A percentile compares a stretch with the other conserved stretches of the same genome.
Conservation (phyloP, 2,888 invertebrate species). For the Keiferia lycopersicella region DNA sequence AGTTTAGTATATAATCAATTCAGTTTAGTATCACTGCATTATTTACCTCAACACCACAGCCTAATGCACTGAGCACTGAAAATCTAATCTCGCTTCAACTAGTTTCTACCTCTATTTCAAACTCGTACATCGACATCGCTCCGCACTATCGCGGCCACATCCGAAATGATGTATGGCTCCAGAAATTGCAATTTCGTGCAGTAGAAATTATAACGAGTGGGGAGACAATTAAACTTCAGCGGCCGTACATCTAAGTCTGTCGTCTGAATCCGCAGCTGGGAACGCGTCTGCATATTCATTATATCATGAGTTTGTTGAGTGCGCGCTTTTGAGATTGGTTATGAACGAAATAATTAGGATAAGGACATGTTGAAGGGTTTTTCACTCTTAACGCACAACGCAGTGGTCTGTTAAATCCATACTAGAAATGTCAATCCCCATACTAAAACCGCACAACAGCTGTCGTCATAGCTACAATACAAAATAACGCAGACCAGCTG, state of each 20-base stretch:
- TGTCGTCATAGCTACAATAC: too few species aligned
- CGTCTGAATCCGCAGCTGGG: constrained; percentile 12
- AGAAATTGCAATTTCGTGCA: constrained; percentile 37
- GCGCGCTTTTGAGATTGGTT: neutral
- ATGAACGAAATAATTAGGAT: neutral
- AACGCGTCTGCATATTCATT: constrained; percentile 8
- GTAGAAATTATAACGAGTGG: constrained; percentile 21
- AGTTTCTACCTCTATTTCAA: neutral
- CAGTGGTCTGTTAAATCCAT: too few species aligned
- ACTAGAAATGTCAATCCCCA: too few species aligned
- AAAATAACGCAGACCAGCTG: too few species aligned
- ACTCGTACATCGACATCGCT: neutral
- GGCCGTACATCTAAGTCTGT: constrained; percentile 20
- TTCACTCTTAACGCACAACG: too few species aligned
- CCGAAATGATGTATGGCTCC: constrained; percentile 33
- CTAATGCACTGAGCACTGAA: neutral
- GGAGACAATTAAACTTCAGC: constrained; percentile 21
- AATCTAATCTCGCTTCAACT: neutral
- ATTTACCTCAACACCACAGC: neutral
- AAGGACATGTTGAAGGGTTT: neutral
- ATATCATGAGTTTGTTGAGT: neutral
- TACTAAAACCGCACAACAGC: too few species aligned
- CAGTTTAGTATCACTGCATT: too few species aligned
- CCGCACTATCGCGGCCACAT: constrained; percentile 1
- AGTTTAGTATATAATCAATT: too few species aligned